Evolutionary conservation across 2,113 vertebrate species (phyloP).

Genomic region (Pterophyllum scalare): DNA sequence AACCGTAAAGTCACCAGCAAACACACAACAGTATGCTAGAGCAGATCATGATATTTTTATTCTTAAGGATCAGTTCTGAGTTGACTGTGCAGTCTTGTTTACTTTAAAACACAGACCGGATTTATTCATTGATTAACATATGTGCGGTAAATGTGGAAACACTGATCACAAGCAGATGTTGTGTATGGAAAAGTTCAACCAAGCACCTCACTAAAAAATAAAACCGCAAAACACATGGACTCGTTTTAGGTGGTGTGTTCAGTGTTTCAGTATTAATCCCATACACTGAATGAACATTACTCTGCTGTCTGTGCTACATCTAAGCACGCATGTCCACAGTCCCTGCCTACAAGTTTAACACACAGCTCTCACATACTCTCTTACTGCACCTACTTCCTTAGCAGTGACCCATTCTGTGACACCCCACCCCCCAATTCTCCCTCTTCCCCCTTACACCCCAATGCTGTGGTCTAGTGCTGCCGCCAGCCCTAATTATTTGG

Average conservation of each 20-base stretch:
- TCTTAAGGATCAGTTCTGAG: not conserved
- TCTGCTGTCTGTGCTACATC: not conserved
- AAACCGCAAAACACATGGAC: not conserved
- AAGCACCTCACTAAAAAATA: not conserved
- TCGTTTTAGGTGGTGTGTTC: not conserved
- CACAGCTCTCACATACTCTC: not conserved
- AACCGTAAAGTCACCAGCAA: not conserved
- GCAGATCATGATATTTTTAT: slow-evolving; percentile 9
- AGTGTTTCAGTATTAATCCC: slow-evolving; percentile 6
- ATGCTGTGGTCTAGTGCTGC: slow-evolving; percentile 64
- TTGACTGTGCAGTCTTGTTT: not conserved
- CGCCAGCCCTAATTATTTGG: slow-evolving; percentile 78
- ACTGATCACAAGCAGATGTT: slow-evolving; percentile 19
- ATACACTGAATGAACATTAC: slow-evolving; percentile 1
- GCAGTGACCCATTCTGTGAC: slow-evolving; percentile 50
- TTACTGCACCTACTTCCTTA: slow-evolving; percentile 43
- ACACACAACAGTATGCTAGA: not conserved
- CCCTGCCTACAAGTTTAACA: slow-evolving; percentile 3
- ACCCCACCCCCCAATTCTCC: slow-evolving; percentile 22
- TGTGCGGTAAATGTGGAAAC: slow-evolving; percentile 2
- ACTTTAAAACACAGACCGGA: slow-evolving; percentile 3
- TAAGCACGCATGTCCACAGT: not conserved
- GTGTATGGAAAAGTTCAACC: slow-evolving; percentile 15
- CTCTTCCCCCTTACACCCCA: slow-evolving; percentile 43
- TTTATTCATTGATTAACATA: slow-evolving; percentile 19